Base-by-base conservation (phyloP, 1,140 invertebrate species). In the Ceratina calcarata region DNA sequence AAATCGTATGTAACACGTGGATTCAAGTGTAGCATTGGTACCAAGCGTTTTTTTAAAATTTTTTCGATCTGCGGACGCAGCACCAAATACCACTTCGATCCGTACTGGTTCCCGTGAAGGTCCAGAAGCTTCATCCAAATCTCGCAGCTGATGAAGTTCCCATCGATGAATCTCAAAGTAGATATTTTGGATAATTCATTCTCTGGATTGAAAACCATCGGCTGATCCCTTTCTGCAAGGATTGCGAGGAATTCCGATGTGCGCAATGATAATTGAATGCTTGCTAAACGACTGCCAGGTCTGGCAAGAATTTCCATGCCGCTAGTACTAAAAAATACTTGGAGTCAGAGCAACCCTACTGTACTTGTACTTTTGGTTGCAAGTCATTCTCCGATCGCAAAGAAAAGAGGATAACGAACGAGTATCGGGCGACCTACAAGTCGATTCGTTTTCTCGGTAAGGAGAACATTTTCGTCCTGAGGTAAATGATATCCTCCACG, bases 21-120 rank as follows among this genome's bases (percentile, higher is more conserved):
- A 27, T 60, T 18, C 4, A 87, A 45, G 27, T 74, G 78, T 15
- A 85, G 3, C 0, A 22, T n/a, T 12, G 78, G 49, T 58, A 87
- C 51, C 18, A 13, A 10, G 3, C 74, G 76, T 49, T 74, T 83
- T 18, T 24, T 77, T 15, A 73, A 12, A 2, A 85, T 57, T 18
- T 57, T 70, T 45, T 85, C 78, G 18, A 87, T 81, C 60, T 83
- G 81, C 0, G 85, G 85, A 0, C 75, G 22, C 12, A 87, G 27
- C 0, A 79, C 18, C 6, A 84, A 65, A 27, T 74, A 45, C 85
- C 85, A 87, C 72, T 76, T 83, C 0, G 85, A 81, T 37, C 75
- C 67, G 4, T 79, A 66, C 10, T 81, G 76, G 20, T 78, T 64
- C 6, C 85, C 81, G 12, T 73, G 57, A 7, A 24, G 16, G 15